phyloP scores from a whole-genome alignment of 2,888 invertebrate species.

The Galerucella nymphaeae region DNA sequence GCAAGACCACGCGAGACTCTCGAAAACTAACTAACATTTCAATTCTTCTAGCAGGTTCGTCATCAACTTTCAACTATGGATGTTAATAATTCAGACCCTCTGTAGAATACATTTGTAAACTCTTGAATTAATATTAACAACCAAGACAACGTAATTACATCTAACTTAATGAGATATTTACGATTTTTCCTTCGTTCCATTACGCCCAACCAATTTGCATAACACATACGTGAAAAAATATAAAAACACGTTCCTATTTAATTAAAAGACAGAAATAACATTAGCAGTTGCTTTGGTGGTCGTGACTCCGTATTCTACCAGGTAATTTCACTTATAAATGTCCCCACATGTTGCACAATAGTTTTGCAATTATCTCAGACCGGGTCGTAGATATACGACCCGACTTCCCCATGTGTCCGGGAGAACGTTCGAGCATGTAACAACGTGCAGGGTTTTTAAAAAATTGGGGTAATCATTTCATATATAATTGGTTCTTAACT shows the following conservation, averaged over 20 bases:
- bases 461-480: conserved; percentile 9
- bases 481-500: background rate
- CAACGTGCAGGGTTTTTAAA: conserved; percentile 8
- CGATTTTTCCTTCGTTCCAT: conserved; percentile 30
- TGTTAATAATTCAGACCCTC: background rate
- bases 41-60: too few relatives aligned
- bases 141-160: conserved; percentile 4
- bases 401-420: conserved; percentile 46
- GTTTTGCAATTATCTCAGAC: conserved; percentile 65
- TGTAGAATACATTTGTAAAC: background rate
- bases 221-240: conserved; percentile 52
- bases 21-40: too few relatives aligned
- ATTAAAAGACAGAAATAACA: conserved; percentile 60
- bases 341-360: conserved; percentile 65
- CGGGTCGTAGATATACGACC: conserved; percentile 53
- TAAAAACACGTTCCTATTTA: conserved; percentile 60
- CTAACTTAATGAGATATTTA: conserved; percentile 18
- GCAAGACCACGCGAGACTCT: too few relatives aligned
- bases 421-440: conserved; percentile 31
- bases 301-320: conserved; percentile 56
- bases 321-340: conserved; percentile 60
- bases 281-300: conserved; percentile 58
- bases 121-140: background rate
- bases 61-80: too few relatives aligned
- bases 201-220: conserved; percentile 33